Evolutionary conservation across 2,888 invertebrate genomes (phyloP).

Genomic region (Autographa gamma): DNA sequence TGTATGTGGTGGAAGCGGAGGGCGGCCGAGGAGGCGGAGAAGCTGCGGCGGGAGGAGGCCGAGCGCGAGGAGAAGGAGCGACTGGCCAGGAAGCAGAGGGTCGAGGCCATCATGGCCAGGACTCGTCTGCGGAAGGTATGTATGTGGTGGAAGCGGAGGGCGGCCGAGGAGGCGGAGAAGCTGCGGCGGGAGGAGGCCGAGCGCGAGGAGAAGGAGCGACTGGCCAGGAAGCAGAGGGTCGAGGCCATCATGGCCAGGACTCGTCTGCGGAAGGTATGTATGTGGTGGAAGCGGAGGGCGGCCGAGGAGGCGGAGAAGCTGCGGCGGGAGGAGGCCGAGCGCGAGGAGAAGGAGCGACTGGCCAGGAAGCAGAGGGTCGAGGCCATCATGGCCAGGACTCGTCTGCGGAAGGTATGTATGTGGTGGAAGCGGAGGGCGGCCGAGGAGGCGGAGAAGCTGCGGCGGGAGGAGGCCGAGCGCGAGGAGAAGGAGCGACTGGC

Average conservation of each 20-base stretch:
- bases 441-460: slow-evolving; percentile 95
- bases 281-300: background rate
- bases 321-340: slow-evolving; percentile 95
- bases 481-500: slow-evolving; percentile 97
- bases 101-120: slow-evolving; percentile 97
- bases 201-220: slow-evolving; percentile 96
- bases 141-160: background rate
- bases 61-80: slow-evolving; percentile 97
- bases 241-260: slow-evolving; percentile 98
- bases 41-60: slow-evolving; percentile 94
- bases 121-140: slow-evolving; percentile 90
- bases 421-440: background rate
- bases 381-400: slow-evolving; percentile 97
- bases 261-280: slow-evolving; percentile 86
- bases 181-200: slow-evolving; percentile 95
- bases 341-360: slow-evolving; percentile 96
- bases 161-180: slow-evolving; percentile 93
- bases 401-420: slow-evolving; percentile 83
- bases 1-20: slow-evolving; percentile 86
- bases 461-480: slow-evolving; percentile 94
- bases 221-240: slow-evolving; percentile 95
- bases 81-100: slow-evolving; percentile 95
- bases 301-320: slow-evolving; percentile 94
- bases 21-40: slow-evolving; percentile 96
- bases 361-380: slow-evolving; percentile 96